A percentile compares a stretch with the other conserved stretches of the same genome.
Evolutionary conservation across 2,113 vertebrate species (phyloP).

Genomic region (Vulpes ferrilata): DNA sequence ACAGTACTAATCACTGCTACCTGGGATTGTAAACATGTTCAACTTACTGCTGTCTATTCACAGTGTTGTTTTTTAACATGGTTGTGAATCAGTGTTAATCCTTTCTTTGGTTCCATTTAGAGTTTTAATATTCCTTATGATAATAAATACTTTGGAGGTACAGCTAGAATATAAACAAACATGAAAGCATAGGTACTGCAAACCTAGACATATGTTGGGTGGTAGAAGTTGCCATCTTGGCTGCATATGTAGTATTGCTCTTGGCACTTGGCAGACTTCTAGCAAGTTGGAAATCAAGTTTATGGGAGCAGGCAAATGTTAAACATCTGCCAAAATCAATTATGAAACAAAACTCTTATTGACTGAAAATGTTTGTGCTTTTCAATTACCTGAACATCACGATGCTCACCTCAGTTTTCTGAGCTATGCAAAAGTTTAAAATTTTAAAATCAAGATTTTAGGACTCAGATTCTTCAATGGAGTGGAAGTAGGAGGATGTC

Average conservation of each 20-base stretch:
- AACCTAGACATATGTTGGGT: not conserved
- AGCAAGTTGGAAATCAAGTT: conserved; percentile 52
- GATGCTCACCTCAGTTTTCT: not conserved
- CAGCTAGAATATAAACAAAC: conserved; percentile 41
- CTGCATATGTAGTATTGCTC: not conserved
- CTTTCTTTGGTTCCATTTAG: conserved; percentile 28
- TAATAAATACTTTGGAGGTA: not conserved
- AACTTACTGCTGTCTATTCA: not conserved
- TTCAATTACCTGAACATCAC: not conserved
- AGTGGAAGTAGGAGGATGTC: not conserved
- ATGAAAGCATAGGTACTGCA: not conserved
- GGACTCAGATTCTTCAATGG: not conserved
- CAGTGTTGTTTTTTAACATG: not conserved
- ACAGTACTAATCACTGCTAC: not conserved
- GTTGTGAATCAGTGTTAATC: not conserved
- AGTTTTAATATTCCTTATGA: not conserved
- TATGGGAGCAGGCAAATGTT: not conserved
- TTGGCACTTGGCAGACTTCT: conserved; percentile 20
- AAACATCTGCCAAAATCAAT: conserved; percentile 50
- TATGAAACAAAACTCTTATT: conserved; percentile 33
- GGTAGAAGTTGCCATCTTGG: not conserved
- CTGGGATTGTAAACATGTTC: not conserved
- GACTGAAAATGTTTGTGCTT: conserved; percentile 20
- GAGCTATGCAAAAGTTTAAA: not conserved
- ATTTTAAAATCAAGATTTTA: not conserved